Evolutionary conservation across 2,888 invertebrate species (phyloP), one percentile per base, ranked within the genome.

Genomic region (Eulithis testata): DNA sequence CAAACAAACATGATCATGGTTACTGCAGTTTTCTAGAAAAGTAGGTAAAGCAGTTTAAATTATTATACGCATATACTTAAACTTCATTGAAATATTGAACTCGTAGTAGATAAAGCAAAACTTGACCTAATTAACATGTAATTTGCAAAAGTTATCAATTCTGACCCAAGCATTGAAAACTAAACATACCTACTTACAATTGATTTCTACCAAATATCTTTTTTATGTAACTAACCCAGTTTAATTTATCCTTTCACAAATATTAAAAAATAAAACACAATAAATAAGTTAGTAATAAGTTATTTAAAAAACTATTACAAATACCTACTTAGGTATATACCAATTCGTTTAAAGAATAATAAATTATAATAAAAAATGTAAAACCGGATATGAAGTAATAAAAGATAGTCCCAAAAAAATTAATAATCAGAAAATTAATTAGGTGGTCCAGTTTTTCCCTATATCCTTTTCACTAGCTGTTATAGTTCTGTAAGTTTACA

Each of bases 41-140:
- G 40, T 31, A 31, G 31, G 31, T 31, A 31, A 31, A 31, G 21
- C 21, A 31, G 31, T 4, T 31, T 31, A 31, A 47, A 47, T 14
- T 47, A 47, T 12, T 2, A 3, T 47, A 14, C 2, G 14, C 12
- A 47, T 3, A 7, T n/a, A n/a, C 44, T 14, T 12, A 14, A 14
- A 12, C 7, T 7, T 7, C 12, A 14, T 44, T 58, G 49, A 31
- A 54, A 63, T 58, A 54, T 49, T 61, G 61, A 65, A 61, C 60
- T 49, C 60, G n/a, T 45, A 60, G 57, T 27, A 49, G 69, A 65
- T 65, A 65, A 59, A 36, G n/a, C 8, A 47, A 21, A 73, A 71
- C 70, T 72, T 72, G 72, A 70, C 71, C 69, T 49, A 63, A 63
- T 53, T 57, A 58, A 37, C 12, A 37, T 62, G 65, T 55, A 66